These are phyloP conservation scores for Tenthredo livida DNA, from an alignment of 2,888 invertebrate genomes.

Conservation along the genomic window DNA sequence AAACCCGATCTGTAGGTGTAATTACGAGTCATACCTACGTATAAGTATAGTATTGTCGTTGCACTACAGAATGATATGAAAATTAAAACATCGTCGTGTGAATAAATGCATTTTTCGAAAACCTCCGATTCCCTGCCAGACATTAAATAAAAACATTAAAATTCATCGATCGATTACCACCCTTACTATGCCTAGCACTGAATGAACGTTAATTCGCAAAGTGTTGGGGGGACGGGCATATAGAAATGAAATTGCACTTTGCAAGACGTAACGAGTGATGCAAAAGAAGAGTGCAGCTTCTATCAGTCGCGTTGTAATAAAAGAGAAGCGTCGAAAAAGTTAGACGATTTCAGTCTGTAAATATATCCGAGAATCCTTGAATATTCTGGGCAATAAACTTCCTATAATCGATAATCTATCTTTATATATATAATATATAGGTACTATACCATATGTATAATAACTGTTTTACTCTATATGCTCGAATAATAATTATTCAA, in stretches of 20 bases:
- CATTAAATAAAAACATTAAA: neutral
- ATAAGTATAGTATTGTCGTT: too few relatives aligned
- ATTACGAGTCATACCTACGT: neutral
- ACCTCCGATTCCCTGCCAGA: neutral
- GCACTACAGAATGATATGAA: too few relatives aligned
- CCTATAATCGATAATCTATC: neutral
- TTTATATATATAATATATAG: neutral
- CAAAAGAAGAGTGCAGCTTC: neutral
- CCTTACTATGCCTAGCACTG: neutral
- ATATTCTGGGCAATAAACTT: constrained; percentile 19
- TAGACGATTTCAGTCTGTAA: too few relatives aligned
- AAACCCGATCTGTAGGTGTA: neutral
- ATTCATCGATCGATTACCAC: neutral
- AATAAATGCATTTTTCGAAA: neutral
- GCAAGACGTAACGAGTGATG: neutral
- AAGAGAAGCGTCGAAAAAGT: neutral
- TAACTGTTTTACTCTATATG: neutral
- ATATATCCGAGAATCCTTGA: neutral
- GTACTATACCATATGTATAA: neutral
- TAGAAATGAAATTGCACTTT: neutral
- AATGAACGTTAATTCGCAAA: neutral
- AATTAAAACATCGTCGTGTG: too few relatives aligned
- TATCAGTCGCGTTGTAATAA: neutral
- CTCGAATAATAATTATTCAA: constrained; percentile 19
- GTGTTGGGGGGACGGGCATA: neutral